Conservation (phyloP, 2,113 vertebrate species). For the Hippopotamus amphibius region DNA sequence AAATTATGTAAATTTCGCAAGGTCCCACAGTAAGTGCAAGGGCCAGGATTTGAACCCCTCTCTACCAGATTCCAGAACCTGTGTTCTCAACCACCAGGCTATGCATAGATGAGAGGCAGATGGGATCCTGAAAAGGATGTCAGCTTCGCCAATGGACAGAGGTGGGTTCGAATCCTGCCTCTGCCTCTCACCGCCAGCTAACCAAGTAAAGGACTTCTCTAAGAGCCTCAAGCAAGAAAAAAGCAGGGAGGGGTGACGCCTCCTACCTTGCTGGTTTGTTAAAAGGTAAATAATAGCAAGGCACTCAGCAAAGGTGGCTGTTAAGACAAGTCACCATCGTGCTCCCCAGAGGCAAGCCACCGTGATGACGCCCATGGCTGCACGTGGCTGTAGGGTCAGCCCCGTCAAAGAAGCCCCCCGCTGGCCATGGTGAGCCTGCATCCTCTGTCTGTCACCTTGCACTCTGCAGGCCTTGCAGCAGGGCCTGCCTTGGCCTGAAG, state of each 20-base stretch:
- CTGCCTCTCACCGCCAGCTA: not conserved
- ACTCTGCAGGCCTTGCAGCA: not conserved
- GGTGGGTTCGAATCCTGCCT: not conserved
- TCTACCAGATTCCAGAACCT: not conserved
- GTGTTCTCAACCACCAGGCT: not conserved
- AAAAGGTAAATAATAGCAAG: not conserved
- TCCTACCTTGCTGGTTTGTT: not conserved
- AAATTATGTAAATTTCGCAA: not conserved
- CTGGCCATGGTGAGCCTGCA: not conserved
- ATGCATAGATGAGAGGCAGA: not conserved
- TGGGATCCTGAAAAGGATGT: not conserved
- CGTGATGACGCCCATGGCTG: accelerated
- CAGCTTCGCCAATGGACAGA: not conserved
- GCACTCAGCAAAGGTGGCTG: not conserved
- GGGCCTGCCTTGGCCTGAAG: not conserved
- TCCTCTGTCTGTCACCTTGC: not conserved
- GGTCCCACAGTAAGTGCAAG: not conserved
- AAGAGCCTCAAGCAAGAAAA: not conserved
- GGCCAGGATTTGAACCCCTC: not conserved
- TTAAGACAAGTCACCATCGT: accelerated
- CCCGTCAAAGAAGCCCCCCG: not conserved
- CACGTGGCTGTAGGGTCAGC: not conserved
- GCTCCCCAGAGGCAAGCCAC: not conserved
- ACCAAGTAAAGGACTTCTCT: not conserved
- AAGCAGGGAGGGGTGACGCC: not conserved